phyloP scores from a whole-genome alignment of 2,113 vertebrate species.

The Coptodon rendalli region DNA sequence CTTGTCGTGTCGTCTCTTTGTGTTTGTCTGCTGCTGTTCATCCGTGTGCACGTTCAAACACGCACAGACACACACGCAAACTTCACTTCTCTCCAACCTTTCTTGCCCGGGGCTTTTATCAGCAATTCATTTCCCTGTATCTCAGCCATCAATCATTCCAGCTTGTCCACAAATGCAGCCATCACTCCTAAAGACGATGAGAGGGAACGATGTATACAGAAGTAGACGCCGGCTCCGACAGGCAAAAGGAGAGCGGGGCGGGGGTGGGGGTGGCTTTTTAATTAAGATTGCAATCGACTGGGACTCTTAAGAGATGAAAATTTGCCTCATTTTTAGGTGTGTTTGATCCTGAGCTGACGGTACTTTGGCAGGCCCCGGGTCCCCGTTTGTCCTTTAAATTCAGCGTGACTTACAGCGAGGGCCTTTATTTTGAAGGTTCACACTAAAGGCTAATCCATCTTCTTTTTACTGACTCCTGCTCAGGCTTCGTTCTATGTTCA shows the following conservation, averaged over 20 bases:
- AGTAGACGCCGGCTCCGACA: constrained; percentile 16
- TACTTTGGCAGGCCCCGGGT: background rate
- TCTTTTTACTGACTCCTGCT: background rate
- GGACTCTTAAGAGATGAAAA: constrained; percentile 44
- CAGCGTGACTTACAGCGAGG: background rate
- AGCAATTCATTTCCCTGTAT: constrained; percentile 68
- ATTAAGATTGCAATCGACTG: constrained; percentile 65
- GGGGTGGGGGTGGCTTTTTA: constrained; percentile 29
- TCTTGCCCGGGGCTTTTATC: constrained; percentile 57
- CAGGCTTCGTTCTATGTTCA: background rate
- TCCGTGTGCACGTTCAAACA: background rate
- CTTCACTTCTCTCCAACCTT: constrained; percentile 20
- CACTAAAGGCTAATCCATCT: background rate
- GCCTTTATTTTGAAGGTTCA: background rate
- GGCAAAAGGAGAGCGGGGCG: background rate
- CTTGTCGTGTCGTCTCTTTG: constrained; percentile 16
- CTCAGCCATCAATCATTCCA: constrained; percentile 57
- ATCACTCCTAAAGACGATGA: constrained; percentile 31
- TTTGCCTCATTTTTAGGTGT: constrained; percentile 26
- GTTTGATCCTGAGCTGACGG: constrained; percentile 25
- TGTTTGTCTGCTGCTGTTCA: background rate
- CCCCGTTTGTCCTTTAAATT: background rate
- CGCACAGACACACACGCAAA: background rate
- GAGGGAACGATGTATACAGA: constrained; percentile 26
- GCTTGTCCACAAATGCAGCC: constrained; percentile 56